Conservation (phyloP, 2,888 invertebrate genomes). For the Ormyrus thymus region DNA sequence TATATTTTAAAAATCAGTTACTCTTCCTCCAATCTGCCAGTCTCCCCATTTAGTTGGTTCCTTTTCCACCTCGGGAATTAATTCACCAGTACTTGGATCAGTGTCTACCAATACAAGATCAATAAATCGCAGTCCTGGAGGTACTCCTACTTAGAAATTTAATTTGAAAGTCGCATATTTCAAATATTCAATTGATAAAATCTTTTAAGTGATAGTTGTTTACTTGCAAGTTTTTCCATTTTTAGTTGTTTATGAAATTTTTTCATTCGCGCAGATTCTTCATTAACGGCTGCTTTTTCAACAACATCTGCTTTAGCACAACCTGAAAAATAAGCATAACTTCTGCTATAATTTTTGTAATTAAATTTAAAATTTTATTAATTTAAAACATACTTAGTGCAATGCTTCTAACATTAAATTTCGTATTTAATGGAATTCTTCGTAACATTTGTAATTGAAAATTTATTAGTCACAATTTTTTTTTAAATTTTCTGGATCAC, state of each 20-base stretch:
- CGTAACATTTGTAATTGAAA: not conserved
- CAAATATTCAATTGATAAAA: not conserved
- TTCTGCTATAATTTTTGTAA: not conserved
- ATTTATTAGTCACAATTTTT: not conserved
- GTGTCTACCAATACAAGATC: slow-evolving; percentile 65
- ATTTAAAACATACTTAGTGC: slow-evolving; percentile 4
- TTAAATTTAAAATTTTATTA: not conserved
- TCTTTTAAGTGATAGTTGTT: slow-evolving; percentile 9
- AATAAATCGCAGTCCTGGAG: slow-evolving; percentile 60
- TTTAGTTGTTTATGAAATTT: slow-evolving; percentile 66
- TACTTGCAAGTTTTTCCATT: slow-evolving; percentile 63
- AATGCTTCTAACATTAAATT: not conserved
- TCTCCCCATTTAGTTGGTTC: slow-evolving; percentile 71
- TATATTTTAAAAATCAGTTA: slow-evolving; percentile 67
- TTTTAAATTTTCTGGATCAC: too few species aligned
- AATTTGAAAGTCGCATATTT: slow-evolving; percentile 20
- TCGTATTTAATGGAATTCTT: too few species aligned
- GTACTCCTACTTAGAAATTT: slow-evolving; percentile 53
- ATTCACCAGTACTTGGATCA: slow-evolving; percentile 64
- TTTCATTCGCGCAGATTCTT: slow-evolving; percentile 65
- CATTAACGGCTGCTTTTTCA: not conserved
- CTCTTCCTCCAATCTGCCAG: slow-evolving; percentile 68
- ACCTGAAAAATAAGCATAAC: not conserved
- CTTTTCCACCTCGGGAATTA: slow-evolving; percentile 63
- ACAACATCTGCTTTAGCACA: not conserved